phyloP scores from a whole-genome alignment of 2,113 vertebrate species.

The Austrofundulus limnaeus region DNA sequence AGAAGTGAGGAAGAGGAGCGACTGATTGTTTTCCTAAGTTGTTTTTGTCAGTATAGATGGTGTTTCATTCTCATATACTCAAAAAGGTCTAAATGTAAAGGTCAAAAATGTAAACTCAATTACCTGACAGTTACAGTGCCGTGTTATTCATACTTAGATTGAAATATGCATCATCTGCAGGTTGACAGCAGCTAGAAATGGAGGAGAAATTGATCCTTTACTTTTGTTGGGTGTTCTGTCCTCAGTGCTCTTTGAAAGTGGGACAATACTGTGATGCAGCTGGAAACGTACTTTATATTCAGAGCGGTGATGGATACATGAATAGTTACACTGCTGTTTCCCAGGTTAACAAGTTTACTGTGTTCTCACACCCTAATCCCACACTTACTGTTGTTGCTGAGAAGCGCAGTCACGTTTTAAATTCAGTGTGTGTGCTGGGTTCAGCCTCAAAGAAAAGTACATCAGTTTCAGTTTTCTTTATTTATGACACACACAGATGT shows the following conservation, averaged over 20 bases:
- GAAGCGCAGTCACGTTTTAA: constrained; percentile 1
- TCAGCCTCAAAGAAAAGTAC: not conserved
- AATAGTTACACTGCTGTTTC: constrained; percentile 31
- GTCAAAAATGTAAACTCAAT: constrained; percentile 2
- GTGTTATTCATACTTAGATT: constrained; percentile 1
- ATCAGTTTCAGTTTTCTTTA: too few species aligned
- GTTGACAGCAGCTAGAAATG: not conserved
- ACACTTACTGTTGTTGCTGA: constrained; percentile 30
- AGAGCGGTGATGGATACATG: constrained; percentile 34
- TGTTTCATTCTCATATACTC: too few species aligned
- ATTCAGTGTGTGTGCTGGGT: not conserved
- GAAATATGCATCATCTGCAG: constrained; percentile 20
- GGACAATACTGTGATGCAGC: constrained; percentile 40
- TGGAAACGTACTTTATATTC: constrained; percentile 54
- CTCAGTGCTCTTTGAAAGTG: constrained; percentile 34
- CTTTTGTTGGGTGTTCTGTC: constrained; percentile 32
- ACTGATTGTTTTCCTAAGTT: too few species aligned
- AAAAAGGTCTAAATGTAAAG: too few species aligned
- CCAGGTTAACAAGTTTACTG: constrained; percentile 52
- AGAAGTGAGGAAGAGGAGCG: too few species aligned
- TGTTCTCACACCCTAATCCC: constrained; percentile 57
- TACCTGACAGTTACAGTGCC: not conserved
- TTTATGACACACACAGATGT: too few species aligned
- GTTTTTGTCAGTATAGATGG: too few species aligned
- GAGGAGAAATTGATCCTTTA: not conserved